A percentile compares a stretch with the other conserved stretches of the same genome.
phyloP scores from a whole-genome alignment of 30 jellyfish, hydroid and myxozoan genomes.

The Chrysaora quinquecirrha region DNA sequence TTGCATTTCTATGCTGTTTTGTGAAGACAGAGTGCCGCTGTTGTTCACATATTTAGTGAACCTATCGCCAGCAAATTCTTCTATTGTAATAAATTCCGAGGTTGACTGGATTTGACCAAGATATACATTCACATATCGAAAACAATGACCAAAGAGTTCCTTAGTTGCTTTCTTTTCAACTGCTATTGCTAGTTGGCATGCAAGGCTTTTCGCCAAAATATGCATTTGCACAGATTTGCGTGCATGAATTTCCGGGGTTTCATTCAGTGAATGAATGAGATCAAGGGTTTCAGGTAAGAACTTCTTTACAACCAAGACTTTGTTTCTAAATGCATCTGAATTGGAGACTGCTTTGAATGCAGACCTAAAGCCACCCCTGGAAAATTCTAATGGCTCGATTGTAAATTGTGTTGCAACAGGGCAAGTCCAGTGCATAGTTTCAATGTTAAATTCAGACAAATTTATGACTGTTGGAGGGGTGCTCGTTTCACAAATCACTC shows the following conservation, averaged over 20 bases:
- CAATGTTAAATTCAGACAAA: constrained; percentile 24
- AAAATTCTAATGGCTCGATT: constrained; percentile 5
- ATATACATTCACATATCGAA: constrained; percentile 4
- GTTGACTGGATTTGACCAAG: background rate
- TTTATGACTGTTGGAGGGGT: constrained; percentile 1
- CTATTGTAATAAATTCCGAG: constrained; percentile 28
- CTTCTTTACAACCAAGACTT: constrained; percentile 5
- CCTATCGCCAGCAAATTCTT: constrained; percentile 28
- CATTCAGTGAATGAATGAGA: constrained; percentile 1
- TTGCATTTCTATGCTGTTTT: background rate
- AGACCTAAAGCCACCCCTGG: constrained; percentile 52
- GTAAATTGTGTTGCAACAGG: background rate
- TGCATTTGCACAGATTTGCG: constrained; percentile 54
- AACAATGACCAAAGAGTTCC: background rate
- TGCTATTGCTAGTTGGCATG: background rate
- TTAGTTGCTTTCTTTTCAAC: background rate
- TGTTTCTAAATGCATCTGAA: background rate
- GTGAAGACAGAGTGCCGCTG: background rate
- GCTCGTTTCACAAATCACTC: background rate
- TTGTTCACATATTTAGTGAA: constrained; percentile 16
- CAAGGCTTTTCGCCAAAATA: constrained; percentile 39
- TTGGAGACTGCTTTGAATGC: constrained; percentile 37
- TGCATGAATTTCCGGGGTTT: constrained; percentile 22
- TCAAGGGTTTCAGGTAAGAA: constrained; percentile 20
- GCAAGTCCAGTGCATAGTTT: constrained; percentile 22